A percentile compares a stretch with the other conserved stretches of the same genome.
phyloP scores from a whole-genome alignment of 2,797 vertebrate species.

The Hirundo rustica region DNA sequence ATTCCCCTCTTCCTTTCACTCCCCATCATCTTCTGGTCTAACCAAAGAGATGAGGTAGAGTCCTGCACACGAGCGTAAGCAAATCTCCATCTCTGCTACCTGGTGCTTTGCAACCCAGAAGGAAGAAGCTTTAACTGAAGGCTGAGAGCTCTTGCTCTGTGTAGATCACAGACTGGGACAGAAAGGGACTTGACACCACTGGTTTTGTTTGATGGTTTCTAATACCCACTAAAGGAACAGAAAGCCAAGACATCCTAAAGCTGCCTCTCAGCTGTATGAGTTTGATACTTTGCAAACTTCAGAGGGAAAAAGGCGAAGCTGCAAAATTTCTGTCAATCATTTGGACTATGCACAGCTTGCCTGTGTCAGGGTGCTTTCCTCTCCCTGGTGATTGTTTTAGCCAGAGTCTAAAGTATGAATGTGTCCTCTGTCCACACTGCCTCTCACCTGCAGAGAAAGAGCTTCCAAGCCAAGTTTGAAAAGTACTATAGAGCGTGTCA shows the following conservation, averaged over 20 bases:
- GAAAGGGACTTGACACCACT: background rate
- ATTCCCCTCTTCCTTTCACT: background rate
- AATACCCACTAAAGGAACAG: background rate
- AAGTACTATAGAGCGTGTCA: background rate
- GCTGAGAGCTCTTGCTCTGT: background rate
- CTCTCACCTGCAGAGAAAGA: background rate
- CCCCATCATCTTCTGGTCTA: background rate
- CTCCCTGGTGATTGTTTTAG: background rate
- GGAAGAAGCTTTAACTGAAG: background rate
- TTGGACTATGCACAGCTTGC: background rate
- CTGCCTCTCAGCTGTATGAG: background rate
- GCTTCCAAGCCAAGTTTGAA: background rate
- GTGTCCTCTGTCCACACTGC: background rate
- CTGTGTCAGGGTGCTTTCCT: background rate
- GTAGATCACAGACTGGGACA: background rate
- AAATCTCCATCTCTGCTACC: background rate
- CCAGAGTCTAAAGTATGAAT: background rate
- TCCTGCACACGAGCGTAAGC: background rate
- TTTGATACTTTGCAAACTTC: background rate
- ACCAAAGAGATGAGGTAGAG: accelerated
- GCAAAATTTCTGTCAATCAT: background rate
- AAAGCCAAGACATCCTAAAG: background rate
- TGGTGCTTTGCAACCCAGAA: background rate
- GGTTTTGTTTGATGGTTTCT: background rate
- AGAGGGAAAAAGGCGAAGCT: background rate